Percentiles rank a stretch among this genome's conserved stretches.
Conservation (phyloP, 2,797 vertebrate species). For the Acanthurus leucopareius region DNA sequence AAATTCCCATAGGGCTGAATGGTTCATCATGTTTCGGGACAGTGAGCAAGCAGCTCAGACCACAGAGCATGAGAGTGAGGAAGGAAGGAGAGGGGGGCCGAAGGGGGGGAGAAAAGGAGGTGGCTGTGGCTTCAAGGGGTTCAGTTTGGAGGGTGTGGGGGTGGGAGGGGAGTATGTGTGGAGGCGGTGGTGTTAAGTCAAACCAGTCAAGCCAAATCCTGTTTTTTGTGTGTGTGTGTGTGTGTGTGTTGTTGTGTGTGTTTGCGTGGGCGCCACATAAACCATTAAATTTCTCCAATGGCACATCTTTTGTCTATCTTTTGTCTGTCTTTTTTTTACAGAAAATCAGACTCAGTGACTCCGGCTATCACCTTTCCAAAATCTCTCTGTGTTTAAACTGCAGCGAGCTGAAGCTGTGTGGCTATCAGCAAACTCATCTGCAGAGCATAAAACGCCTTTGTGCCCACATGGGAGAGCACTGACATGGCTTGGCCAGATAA, state of each 20-base stretch:
- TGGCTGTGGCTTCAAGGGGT: conserved; percentile 41
- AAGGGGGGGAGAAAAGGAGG: conserved; percentile 22
- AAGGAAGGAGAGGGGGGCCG: background rate
- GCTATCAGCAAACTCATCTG: conserved; percentile 71
- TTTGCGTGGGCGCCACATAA: conserved; percentile 26
- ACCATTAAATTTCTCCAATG: conserved; percentile 85
- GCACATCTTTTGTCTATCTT: conserved; percentile 79
- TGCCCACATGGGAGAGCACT: conserved; percentile 53
- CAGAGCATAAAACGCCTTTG: conserved; percentile 67
- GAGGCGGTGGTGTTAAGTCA: conserved; percentile 39
- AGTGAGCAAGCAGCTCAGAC: conserved; percentile 85
- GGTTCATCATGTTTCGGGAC: conserved; percentile 91
- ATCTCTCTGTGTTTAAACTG: conserved; percentile 79
- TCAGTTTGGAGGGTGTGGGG: conserved; percentile 44
- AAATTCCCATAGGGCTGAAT: conserved; percentile 88
- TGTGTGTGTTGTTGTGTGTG: conserved; percentile 17
- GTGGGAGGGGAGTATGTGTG: conserved; percentile 12
- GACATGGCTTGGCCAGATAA: conserved; percentile 80
- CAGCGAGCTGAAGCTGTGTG: conserved; percentile 44
- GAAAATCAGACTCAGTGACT: conserved; percentile 71
- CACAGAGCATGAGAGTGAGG: conserved; percentile 80
- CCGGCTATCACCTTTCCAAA: conserved; percentile 66
- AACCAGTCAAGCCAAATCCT: conserved; percentile 33
- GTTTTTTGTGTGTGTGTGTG: background rate
- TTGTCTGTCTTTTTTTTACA: conserved; percentile 9